Evolutionary conservation across 2,797 vertebrate species (phyloP).

Genomic region (Lophotriccus pileatus): DNA sequence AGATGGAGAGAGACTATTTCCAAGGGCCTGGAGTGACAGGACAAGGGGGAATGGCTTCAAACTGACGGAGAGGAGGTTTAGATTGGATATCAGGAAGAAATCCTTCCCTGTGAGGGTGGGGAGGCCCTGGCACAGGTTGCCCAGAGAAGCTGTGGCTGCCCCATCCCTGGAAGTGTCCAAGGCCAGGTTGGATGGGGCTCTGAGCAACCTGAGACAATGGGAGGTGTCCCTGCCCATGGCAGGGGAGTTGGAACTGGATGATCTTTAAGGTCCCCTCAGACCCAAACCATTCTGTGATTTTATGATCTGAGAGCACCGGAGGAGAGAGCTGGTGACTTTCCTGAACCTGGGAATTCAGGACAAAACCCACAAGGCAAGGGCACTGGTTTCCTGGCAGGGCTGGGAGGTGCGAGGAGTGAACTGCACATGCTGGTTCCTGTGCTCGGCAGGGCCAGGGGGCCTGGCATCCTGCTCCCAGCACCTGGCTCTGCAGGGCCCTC

Average conservation of each 20-base stretch:
- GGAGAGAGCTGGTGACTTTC: background rate
- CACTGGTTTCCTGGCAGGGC: background rate
- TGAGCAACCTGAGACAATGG: background rate
- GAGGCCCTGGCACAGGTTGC: background rate
- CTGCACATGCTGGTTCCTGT: background rate
- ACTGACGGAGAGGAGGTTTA: background rate
- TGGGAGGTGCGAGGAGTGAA: background rate
- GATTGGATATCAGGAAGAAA: background rate
- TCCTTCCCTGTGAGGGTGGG: background rate
- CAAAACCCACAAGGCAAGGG: background rate
- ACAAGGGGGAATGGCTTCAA: background rate
- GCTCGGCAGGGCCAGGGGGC: background rate
- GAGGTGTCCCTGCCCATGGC: background rate
- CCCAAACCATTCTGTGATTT: background rate
- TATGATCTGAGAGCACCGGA: background rate
- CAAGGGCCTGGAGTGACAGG: background rate
- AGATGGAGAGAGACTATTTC: background rate
- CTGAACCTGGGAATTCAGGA: background rate
- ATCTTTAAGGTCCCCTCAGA: background rate
- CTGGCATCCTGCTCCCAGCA: background rate
- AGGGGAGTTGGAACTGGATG: background rate
- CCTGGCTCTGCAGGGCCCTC: background rate
- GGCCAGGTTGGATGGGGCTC: fast-evolving
- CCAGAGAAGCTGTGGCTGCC: background rate
- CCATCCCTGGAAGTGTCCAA: background rate